Evolutionary conservation across 2,797 vertebrate species (phyloP).

Genomic region (Loris lydekkerianus): DNA sequence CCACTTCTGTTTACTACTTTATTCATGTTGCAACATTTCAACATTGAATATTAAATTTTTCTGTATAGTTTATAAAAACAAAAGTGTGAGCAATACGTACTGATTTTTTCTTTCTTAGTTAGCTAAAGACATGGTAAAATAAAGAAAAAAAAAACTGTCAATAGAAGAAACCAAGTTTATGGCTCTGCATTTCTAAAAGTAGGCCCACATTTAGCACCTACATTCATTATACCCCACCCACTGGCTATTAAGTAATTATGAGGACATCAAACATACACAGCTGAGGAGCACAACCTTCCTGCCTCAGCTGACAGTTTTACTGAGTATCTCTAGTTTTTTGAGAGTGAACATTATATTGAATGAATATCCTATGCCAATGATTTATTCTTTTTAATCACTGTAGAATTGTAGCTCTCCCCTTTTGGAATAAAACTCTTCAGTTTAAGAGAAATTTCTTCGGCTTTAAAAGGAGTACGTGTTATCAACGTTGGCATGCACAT

Average conservation of each 20-base stretch:
- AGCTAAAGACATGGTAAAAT: background rate
- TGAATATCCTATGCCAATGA: background rate
- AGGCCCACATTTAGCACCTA: background rate
- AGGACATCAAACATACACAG: slow-evolving; percentile 69
- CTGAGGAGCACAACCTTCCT: slow-evolving; percentile 70
- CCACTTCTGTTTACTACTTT: no score
- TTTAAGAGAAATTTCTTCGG: background rate
- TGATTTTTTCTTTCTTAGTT: background rate
- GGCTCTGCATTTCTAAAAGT: background rate
- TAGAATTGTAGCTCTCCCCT: background rate
- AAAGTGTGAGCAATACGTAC: background rate
- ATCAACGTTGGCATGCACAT: background rate
- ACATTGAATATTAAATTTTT: background rate
- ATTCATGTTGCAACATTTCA: background rate
- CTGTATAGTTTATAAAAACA: background rate
- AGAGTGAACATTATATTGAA: background rate
- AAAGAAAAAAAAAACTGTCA: background rate
- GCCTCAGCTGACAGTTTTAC: background rate
- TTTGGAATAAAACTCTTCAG: background rate
- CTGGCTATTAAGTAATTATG: slow-evolving; percentile 76
- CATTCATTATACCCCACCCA: background rate
- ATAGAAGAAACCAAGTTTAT: background rate
- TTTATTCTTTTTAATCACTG: slow-evolving; percentile 1
- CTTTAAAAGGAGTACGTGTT: background rate
- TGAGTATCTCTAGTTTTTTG: background rate